phyloP scores from a whole-genome alignment of 2,113 vertebrate genomes.

The Tringa solitaria region DNA sequence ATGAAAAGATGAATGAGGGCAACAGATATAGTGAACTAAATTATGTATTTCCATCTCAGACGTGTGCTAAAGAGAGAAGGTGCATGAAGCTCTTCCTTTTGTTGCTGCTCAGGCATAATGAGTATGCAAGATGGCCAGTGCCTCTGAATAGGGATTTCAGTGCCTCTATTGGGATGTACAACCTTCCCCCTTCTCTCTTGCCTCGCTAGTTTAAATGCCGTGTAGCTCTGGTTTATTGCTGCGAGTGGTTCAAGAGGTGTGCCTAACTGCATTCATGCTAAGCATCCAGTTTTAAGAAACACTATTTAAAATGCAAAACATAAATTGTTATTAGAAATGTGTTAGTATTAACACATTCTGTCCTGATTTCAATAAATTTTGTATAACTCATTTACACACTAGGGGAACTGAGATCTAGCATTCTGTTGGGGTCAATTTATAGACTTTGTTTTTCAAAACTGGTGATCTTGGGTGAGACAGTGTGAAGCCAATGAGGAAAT shows the following conservation, averaged over 20 bases:
- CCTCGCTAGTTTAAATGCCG: not conserved
- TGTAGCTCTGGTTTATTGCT: not conserved
- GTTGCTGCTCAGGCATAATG: not conserved
- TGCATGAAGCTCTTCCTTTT: not conserved
- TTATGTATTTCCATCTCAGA: constrained; percentile 27
- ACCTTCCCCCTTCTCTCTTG: not conserved
- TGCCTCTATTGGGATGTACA: not conserved
- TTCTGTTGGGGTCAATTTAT: not conserved
- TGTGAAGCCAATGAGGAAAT: not conserved
- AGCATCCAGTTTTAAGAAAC: not conserved
- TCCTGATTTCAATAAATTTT: not conserved
- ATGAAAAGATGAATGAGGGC: constrained; percentile 35
- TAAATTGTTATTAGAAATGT: not conserved
- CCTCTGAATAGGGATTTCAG: not conserved
- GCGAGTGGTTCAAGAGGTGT: not conserved
- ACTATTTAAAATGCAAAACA: not conserved
- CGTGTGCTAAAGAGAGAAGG: not conserved
- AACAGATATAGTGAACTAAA: constrained; percentile 16
- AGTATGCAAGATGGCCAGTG: not conserved
- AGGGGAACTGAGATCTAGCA: not conserved
- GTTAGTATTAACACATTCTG: not conserved
- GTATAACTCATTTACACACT: not conserved
- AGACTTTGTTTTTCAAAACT: not conserved
- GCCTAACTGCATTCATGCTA: not conserved
- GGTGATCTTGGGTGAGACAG: not conserved